Evolutionary conservation across 1,140 invertebrate species (phyloP).

Genomic region (Probaryconus sp.): DNA sequence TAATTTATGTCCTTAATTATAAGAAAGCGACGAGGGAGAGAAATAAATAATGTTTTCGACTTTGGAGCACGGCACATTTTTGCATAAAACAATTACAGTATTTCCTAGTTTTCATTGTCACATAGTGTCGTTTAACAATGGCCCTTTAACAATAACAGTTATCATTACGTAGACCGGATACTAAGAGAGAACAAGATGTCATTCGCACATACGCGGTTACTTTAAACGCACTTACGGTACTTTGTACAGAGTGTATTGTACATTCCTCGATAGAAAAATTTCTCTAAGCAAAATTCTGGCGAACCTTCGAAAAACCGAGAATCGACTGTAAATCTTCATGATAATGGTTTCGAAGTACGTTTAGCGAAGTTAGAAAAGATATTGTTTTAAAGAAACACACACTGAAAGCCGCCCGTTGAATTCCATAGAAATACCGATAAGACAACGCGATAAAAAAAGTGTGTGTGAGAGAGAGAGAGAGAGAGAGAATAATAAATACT

Average conservation of each 20-base stretch:
- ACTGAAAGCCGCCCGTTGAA: too few relatives aligned
- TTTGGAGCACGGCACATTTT: slow-evolving; percentile 13
- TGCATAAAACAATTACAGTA: slow-evolving; percentile 27
- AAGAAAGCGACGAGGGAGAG: too few relatives aligned
- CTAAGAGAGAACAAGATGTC: slow-evolving; percentile 45
- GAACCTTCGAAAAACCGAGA: slow-evolving; percentile 1
- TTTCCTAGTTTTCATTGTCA: slow-evolving; percentile 49
- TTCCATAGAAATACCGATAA: too few relatives aligned
- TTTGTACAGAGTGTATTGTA: slow-evolving; percentile 78
- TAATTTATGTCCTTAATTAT: too few relatives aligned
- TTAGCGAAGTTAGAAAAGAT: too few relatives aligned
- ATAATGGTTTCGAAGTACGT: too few relatives aligned
- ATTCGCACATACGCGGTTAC: slow-evolving; percentile 50
- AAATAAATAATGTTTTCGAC: slow-evolving; percentile 16
- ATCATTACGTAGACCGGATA: slow-evolving; percentile 42
- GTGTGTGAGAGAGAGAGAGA: too few relatives aligned
- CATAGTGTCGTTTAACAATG: slow-evolving; percentile 37
- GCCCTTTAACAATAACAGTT: slow-evolving; percentile 53
- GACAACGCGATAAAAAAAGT: too few relatives aligned
- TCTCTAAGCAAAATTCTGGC: slow-evolving; percentile 33
- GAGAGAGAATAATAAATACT: too few relatives aligned
- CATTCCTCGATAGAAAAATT: slow-evolving; percentile 63
- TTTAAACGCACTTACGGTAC: slow-evolving; percentile 72
- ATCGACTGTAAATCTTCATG: too few relatives aligned
- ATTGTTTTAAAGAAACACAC: too few relatives aligned